These are phyloP conservation scores for Emberiza fucata DNA, from an alignment of 2,113 vertebrate species.

Conservation along the genomic window DNA sequence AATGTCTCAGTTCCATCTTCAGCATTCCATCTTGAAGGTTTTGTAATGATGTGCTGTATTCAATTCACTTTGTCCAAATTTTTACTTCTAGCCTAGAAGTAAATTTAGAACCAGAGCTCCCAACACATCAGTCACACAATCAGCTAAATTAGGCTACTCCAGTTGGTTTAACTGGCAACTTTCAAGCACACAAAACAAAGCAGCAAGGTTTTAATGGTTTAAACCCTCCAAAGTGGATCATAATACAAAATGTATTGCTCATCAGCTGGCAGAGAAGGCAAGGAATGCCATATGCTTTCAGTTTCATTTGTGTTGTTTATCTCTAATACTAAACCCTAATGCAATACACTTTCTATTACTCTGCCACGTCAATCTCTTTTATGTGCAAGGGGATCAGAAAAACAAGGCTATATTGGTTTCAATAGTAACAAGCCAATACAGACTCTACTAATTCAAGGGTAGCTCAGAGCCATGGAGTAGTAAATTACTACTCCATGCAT, in stretches of 20 bases:
- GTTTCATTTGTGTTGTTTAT: constrained; percentile 51
- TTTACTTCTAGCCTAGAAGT: not conserved
- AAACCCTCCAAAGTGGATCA: constrained; percentile 67
- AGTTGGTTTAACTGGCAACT: constrained; percentile 57
- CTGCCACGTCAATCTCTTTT: constrained; percentile 50
- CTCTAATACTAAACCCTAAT: constrained; percentile 48
- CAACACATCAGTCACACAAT: constrained; percentile 35
- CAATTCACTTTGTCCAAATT: not conserved
- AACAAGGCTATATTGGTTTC: constrained; percentile 27
- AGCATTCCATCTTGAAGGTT: not conserved
- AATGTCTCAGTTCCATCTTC: not conserved
- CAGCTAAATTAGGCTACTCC: constrained; percentile 50
- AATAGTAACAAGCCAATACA: not conserved
- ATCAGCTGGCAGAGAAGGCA: constrained; percentile 47
- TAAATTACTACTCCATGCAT: not conserved
- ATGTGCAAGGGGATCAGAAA: constrained; percentile 4
- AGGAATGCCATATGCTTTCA: constrained; percentile 60
- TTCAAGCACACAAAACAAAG: constrained; percentile 36
- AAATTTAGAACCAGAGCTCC: constrained; percentile 5
- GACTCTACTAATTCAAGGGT: not conserved
- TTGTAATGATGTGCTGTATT: not conserved
- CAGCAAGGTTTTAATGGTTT: constrained; percentile 59
- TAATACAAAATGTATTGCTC: constrained; percentile 59
- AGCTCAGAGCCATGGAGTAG: not conserved
- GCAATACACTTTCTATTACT: constrained; percentile 38